phyloP scores from a whole-genome alignment of 2,797 vertebrate species.

The Glyptemys insculpta region DNA sequence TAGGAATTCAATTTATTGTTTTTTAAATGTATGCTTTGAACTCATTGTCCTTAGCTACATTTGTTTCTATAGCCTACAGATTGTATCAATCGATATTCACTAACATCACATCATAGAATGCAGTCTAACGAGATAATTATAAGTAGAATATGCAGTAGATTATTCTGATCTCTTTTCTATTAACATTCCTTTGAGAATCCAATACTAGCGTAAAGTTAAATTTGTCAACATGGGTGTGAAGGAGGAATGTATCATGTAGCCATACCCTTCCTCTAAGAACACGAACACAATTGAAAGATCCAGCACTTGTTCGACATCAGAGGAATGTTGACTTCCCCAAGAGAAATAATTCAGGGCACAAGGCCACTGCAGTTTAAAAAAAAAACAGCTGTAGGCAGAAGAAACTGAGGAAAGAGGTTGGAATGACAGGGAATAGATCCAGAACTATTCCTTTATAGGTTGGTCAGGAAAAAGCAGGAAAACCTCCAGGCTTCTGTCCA shows the following conservation, averaged over 20 bases:
- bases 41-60: conserved; percentile 75
- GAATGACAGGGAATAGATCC: conserved; percentile 79
- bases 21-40: conserved; percentile 81
- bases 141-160: not conserved
- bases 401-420: conserved; percentile 77
- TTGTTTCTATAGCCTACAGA: conserved; percentile 75
- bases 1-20: conserved; percentile 73
- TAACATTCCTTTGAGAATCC: not conserved
- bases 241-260: conserved; percentile 84
- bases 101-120: not conserved
- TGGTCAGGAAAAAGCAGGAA: conserved; percentile 83
- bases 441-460: conserved; percentile 77
- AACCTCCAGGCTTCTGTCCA: conserved; percentile 82
- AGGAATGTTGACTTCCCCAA: conserved; percentile 81
- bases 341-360: conserved; percentile 79
- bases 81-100: conserved; percentile 59
- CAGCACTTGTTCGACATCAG: conserved; percentile 79
- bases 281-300: conserved; percentile 75
- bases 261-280: conserved; percentile 87
- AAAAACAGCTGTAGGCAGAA: conserved; percentile 69
- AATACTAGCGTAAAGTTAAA: conserved; percentile 75
- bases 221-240: conserved; percentile 90
- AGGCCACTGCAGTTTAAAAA: conserved; percentile 63
- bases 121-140: not conserved
- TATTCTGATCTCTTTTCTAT: conserved; percentile 33